These are phyloP conservation scores for Indicator indicator DNA, from an alignment of 2,113 vertebrate genomes.

Conservation along the genomic window DNA sequence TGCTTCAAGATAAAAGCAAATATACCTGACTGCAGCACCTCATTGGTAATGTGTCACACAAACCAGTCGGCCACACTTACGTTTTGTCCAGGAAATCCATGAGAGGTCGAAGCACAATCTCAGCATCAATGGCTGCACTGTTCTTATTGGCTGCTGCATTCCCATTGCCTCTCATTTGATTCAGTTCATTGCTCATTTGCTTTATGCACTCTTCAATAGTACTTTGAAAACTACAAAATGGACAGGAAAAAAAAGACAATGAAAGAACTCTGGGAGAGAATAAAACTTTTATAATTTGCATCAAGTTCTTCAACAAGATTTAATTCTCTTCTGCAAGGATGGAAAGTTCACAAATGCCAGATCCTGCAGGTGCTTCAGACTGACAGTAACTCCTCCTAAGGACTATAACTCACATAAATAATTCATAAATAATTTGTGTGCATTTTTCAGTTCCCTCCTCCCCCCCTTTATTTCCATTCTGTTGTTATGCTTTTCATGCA, in stretches of 20 bases:
- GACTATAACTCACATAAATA: background rate
- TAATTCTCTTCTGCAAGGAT: background rate
- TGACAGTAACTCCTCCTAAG: background rate
- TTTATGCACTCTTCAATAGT: constrained; percentile 93
- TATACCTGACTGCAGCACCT: background rate
- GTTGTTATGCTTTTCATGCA: background rate
- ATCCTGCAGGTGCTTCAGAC: background rate
- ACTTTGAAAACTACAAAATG: constrained; percentile 83
- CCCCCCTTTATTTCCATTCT: background rate
- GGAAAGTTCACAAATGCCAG: background rate
- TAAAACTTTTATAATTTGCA: background rate
- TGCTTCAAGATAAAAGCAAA: background rate
- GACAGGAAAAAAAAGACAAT: background rate
- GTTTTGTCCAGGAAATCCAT: constrained; percentile 98
- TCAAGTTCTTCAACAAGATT: background rate
- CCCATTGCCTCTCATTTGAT: constrained; percentile 87
- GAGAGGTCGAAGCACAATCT: constrained; percentile 89
- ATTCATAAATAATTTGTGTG: background rate
- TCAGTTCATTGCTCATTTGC: constrained; percentile 93
- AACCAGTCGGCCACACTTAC: constrained; percentile 66
- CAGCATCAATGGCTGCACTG: constrained; percentile 91
- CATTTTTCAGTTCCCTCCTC: background rate
- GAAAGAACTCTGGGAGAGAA: background rate
- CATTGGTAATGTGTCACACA: background rate
- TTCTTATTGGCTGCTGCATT: constrained; percentile 81